These are phyloP conservation scores for Fratercula arctica DNA, from an alignment of 2,797 vertebrate species.

Conservation along the genomic window DNA sequence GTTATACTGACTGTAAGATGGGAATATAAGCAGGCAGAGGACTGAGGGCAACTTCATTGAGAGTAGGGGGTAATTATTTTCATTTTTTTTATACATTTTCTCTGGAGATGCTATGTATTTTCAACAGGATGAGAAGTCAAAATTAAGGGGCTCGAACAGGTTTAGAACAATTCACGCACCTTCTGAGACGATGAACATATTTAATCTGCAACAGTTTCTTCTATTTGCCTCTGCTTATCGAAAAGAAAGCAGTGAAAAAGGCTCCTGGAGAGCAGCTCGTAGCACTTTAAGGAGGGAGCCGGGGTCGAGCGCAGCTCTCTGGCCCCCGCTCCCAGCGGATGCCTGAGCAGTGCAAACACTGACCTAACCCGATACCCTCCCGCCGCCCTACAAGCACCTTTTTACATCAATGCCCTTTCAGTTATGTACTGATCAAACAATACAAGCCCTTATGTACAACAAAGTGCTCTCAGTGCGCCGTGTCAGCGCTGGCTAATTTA, in stretches of 20 bases:
- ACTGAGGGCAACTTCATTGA: background rate
- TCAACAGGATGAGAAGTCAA: background rate
- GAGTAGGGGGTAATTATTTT: background rate
- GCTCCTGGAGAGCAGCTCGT: background rate
- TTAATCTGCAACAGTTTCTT: background rate
- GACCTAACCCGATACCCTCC: slow-evolving; percentile 59
- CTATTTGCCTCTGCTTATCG: background rate
- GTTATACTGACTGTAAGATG: background rate
- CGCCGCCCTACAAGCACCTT: slow-evolving; percentile 62
- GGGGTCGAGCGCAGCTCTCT: background rate
- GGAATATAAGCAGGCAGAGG: background rate
- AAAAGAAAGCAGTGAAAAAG: background rate
- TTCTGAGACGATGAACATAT: background rate
- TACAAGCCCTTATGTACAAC: slow-evolving; percentile 69
- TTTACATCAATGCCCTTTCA: slow-evolving; percentile 59
- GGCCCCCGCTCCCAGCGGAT: background rate
- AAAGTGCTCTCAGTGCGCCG: slow-evolving; percentile 61
- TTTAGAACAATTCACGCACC: background rate
- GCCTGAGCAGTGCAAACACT: slow-evolving; percentile 28
- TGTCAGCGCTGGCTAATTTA: slow-evolving; percentile 76
- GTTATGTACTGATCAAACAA: slow-evolving; percentile 70
- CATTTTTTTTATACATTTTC: background rate
- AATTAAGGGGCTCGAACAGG: background rate
- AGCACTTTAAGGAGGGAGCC: slow-evolving; percentile 8
- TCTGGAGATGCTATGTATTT: fast-evolving